phyloP scores from a whole-genome alignment of 2,888 invertebrate species.

The Cyaniris semiargus region DNA sequence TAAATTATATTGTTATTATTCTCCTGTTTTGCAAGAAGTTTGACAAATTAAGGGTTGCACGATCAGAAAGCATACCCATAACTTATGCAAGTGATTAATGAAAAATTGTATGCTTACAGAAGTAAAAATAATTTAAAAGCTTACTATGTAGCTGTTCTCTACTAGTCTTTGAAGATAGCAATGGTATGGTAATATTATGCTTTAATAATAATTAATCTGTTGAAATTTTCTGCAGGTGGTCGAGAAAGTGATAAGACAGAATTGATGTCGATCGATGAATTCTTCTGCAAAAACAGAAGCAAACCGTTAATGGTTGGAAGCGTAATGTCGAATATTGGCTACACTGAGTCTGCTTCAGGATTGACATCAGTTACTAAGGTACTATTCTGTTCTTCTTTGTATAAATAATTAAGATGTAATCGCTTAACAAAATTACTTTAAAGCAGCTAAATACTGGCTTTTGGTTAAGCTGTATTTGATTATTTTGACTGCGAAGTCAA shows the following conservation, averaged over 20 bases:
- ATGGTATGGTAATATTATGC: background rate
- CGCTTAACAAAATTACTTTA: background rate
- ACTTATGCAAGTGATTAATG: too few species aligned
- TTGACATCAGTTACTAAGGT: conserved; percentile 76
- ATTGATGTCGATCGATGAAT: conserved; percentile 74
- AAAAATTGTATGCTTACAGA: too few species aligned
- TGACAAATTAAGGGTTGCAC: too few species aligned
- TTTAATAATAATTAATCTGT: background rate
- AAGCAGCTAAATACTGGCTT: too few species aligned
- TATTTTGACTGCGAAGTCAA: too few species aligned
- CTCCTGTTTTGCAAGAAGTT: too few species aligned
- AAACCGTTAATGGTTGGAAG: conserved; percentile 71
- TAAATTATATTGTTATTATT: too few species aligned
- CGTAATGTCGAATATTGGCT: conserved; percentile 46
- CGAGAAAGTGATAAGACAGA: conserved; percentile 81
- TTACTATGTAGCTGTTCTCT: too few species aligned
- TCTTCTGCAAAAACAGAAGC: conserved; percentile 69
- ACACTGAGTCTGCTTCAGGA: conserved; percentile 47
- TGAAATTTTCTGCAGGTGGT: conserved; percentile 50
- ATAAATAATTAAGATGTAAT: background rate
- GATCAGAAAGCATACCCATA: too few species aligned
- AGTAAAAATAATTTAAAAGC: too few species aligned
- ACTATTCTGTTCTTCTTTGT: background rate
- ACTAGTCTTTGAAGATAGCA: background rate
- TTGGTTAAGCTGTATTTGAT: too few species aligned